Percentiles rank a stretch among this genome's conserved stretches.
Conservation (phyloP, 2,113 vertebrate genomes). For the Neolamprologus modestus region DNA sequence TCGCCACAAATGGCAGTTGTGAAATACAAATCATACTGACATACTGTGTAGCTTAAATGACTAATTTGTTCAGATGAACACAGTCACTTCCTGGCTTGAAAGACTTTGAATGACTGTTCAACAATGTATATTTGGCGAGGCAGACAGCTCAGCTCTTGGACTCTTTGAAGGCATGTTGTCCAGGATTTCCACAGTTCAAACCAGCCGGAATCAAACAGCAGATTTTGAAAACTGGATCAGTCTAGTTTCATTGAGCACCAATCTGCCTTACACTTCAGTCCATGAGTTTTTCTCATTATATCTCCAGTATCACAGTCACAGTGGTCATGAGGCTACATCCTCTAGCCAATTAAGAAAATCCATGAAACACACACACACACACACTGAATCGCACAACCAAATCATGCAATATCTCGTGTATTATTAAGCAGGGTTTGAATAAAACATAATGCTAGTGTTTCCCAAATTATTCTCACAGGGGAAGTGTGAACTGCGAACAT, state of each 20-base stretch:
- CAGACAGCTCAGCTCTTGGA: neutral
- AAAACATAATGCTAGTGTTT: slow-evolving; percentile 51
- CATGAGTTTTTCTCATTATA: neutral
- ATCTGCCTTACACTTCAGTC: neutral
- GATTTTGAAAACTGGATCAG: neutral
- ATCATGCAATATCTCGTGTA: slow-evolving; percentile 24
- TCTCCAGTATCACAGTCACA: neutral
- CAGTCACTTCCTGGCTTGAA: neutral
- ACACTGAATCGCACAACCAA: neutral
- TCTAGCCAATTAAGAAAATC: slow-evolving; percentile 26
- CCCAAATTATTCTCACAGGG: slow-evolving; percentile 28
- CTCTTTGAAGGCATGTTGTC: neutral
- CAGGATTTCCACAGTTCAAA: neutral
- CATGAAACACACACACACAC: neutral
- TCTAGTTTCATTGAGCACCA: neutral
- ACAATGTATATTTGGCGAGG: neutral
- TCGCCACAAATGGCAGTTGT: neutral
- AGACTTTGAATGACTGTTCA: neutral
- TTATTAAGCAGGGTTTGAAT: slow-evolving; percentile 49
- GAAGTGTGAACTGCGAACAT: neutral
- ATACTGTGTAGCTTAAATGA: neutral
- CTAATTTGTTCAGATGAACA: neutral
- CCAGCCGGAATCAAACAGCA: neutral
- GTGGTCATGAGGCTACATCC: neutral
- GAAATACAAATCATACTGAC: neutral